phyloP scores from a whole-genome alignment of 2,797 vertebrate genomes.

The Phoeniculus purpureus region DNA sequence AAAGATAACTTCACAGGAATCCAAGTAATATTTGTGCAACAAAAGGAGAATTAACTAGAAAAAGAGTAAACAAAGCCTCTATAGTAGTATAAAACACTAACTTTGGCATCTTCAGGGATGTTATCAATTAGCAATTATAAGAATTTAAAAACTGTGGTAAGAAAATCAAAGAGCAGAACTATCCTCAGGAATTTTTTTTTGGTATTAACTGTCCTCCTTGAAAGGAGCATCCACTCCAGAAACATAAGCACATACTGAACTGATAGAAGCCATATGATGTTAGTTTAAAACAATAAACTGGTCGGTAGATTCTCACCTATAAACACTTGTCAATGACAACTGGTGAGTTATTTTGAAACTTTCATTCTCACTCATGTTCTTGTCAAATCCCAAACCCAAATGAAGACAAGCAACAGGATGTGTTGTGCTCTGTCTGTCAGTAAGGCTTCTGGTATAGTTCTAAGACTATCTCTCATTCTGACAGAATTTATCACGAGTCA shows the following conservation, averaged over 20 bases:
- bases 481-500: not conserved
- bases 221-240: not conserved
- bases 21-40: not conserved
- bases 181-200: not conserved
- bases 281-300: not conserved
- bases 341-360: not conserved
- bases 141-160: not conserved
- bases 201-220: not conserved
- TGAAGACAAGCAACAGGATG: not conserved
- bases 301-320: not conserved
- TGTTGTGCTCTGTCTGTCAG: not conserved
- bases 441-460: not conserved
- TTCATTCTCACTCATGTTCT: not conserved
- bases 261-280: not conserved
- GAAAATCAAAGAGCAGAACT: not conserved
- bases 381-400: not conserved
- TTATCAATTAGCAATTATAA: not conserved
- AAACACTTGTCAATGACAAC: not conserved
- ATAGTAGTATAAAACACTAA: not conserved
- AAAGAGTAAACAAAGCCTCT: not conserved
- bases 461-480: not conserved
- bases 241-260: not conserved
- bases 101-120: no score
- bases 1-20: not conserved
- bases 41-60: not conserved